Evolutionary conservation across 2,113 vertebrate species (phyloP), one percentile per base, ranked within the genome.

Genomic region (Pedetes capensis): DNA sequence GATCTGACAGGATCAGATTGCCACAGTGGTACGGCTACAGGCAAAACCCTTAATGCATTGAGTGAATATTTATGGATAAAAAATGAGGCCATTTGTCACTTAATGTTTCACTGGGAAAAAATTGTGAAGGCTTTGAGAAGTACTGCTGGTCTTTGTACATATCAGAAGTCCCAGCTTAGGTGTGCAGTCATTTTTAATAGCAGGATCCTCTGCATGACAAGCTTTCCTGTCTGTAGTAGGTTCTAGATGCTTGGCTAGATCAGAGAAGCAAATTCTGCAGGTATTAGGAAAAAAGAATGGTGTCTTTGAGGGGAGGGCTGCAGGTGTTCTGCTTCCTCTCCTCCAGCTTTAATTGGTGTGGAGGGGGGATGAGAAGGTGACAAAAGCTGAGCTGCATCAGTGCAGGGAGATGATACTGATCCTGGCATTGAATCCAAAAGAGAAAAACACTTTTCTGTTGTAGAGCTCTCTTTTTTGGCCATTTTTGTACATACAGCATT

Each of bases 271-370:
- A 93, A 82, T 16, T 20, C 34, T 64, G 25, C 14, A 94, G 91
- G 71, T 92, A 74, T 78, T 3, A 3, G 37, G 92, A 92, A 57
- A 37, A 92, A 44, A 93, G 82, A 85, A 66, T 34, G 63, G 74
- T 51, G 89, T 94, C 1, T 0, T 55, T 89, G 83, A 61, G 49
- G 85, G 72, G 51, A 91, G 74, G 39, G 39, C 64, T 32, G 79
- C 34, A 75, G 80, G 64, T 5, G 1, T 17, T 64, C 55, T 92
- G 27, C 49, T 86, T 82, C 81, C 39, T 51, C 29, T 55, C 49
- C 95, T 86, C 81, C 86, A 79, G 39, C 79, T 90, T 84, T 95
- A 72, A 25, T 96, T 0, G 1, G 39, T 89, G 64, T 96, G n/a
- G n/a, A n/a, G n/a, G n/a, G n/a, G n/a, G n/a, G 83, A 55, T 17